Percentiles rank a stretch among this genome's conserved stretches.
Evolutionary conservation across 2,797 vertebrate species (phyloP).

Genomic region (Somateria mollissima): DNA sequence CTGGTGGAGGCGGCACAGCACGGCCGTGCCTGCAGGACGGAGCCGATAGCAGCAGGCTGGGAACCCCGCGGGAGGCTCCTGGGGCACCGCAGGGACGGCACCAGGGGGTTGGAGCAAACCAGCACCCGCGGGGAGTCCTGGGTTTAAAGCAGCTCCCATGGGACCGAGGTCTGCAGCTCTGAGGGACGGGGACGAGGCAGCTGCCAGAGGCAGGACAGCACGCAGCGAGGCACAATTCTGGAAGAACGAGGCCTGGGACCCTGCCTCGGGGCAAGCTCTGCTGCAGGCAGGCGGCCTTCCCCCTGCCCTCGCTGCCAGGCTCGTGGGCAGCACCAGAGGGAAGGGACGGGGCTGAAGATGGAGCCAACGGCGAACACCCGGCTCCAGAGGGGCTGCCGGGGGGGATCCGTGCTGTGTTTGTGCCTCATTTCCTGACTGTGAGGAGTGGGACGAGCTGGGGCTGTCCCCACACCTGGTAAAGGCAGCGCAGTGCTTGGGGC

Average conservation of each 20-base stretch:
- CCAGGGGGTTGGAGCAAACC: fast-evolving
- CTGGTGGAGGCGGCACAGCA: too few relatives aligned
- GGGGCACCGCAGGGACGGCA: neutral
- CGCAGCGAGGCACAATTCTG: neutral
- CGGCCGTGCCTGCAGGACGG: too few relatives aligned
- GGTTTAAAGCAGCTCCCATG: too few relatives aligned
- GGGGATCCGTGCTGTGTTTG: neutral
- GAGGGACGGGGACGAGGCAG: too few relatives aligned
- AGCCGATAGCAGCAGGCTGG: neutral
- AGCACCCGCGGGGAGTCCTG: neutral
- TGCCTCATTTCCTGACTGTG: neutral
- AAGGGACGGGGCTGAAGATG: neutral
- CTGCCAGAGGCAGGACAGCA: fast-evolving
- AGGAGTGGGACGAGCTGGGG: neutral
- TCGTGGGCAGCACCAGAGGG: neutral
- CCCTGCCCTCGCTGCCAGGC: neutral
- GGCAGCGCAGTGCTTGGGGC: neutral
- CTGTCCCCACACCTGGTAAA: fast-evolving
- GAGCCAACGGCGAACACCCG: neutral
- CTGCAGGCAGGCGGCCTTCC: fast-evolving
- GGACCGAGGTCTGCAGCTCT: neutral
- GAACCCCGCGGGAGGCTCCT: neutral
- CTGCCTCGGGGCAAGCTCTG: neutral
- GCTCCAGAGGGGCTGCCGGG: neutral
- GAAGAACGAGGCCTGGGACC: neutral